Evolutionary conservation across 1,140 invertebrate species (phyloP), one percentile per base, ranked within the genome.

Genomic region (Pantala flavescens): DNA sequence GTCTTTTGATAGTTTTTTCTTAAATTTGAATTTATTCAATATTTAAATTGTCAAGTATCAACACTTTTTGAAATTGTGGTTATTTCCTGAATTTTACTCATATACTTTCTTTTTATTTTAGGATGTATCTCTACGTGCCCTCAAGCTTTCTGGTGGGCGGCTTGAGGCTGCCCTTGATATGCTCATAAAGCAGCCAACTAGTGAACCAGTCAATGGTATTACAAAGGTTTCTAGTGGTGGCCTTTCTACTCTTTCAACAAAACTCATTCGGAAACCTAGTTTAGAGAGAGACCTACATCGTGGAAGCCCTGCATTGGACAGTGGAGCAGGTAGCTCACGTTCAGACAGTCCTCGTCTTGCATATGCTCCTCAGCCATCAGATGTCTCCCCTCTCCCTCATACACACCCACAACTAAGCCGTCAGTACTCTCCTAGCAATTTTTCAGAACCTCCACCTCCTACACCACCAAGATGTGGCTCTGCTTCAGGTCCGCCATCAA

Each of bases 251-350:
- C 84, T 90, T 71, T 88, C 87, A 77, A 88, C 88, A 55, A 94
- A 95, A 81, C 84, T 95, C 10, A 94, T 91, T 77, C 87, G 93
- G 72, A 95, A 95, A 81, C 91, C 93, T 19, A 94, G 92, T 82
- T 87, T 95, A 75, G 94, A 97, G 82, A 85, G 91, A 63, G 92
- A 94, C 80, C 81, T 91, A 23, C 90, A 91, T 73, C 86, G 93
- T 73, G 90, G 91, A 11, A 94, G 93, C 82, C 93, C 94, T 0
- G 93, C 92, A 0, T 84, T 95, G 70, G 94, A 95, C 77, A 94
- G 92, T 70, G 92, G 92, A 10, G 92, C 92, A 19, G 93, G 91
- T 21, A 95, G 93, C 80, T 94, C 93, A 12, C 85, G 94, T 24
- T 96, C 94, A 0, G 94, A 96, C 80, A 95, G 92, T 83, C 93